Evolutionary conservation across 1,140 invertebrate species (phyloP), one percentile per base, ranked within the genome.

Genomic region (Pachypeltis micranthus): DNA sequence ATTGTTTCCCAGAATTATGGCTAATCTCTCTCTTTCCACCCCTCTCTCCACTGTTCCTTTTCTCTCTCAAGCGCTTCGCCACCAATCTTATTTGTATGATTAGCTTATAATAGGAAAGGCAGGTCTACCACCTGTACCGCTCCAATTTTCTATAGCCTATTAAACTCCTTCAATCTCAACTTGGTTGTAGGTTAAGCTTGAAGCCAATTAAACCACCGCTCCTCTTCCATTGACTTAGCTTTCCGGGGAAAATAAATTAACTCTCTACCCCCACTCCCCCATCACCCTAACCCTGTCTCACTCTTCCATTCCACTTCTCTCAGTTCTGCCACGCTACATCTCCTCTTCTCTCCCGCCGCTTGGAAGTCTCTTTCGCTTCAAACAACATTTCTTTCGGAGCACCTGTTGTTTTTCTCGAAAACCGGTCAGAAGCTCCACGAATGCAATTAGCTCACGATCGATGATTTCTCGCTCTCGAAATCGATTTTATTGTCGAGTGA

Each of bases 1-100:
- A 59, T 59, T 59, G 57, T 59, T 59, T 59, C 57, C 57, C 57
- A 59, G 57, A 59, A 59, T 59, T 59, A 59, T 59, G 57, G 57
- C 57, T 59, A 59, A 59, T 59, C 57, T 59, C 57, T 25, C 24
- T 10, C 47, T 21, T 51, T 21, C 23, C 47, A 10, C 47, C 23
- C 47, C 47, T 4, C 47, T 51, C 47, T 7, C 7, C 7, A 39
- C 31, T 16, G 31, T 7, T 16, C 47, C n/a, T n/a, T n/a, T n/a
- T n/a, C n/a, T n/a, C n/a, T n/a, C n/a, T n/a, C n/a, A n/a, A n/a
- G n/a, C n/a, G n/a, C n/a, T n/a, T 31, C 57, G 16, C 57, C 27
- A 23, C 57, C 57, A 59, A 59, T 59, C 57, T 59, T 59, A 59
- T 59, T 59, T 59, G 57, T 59, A 59, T 59, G 57, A 59, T 59